Percentiles rank a stretch among this genome's conserved stretches.
These are phyloP conservation scores for Aurelia aurita complex sp. Pacific DNA, from an alignment of 30 jellyfish, hydroid and myxozoan genomes.

Conservation along the genomic window DNA sequence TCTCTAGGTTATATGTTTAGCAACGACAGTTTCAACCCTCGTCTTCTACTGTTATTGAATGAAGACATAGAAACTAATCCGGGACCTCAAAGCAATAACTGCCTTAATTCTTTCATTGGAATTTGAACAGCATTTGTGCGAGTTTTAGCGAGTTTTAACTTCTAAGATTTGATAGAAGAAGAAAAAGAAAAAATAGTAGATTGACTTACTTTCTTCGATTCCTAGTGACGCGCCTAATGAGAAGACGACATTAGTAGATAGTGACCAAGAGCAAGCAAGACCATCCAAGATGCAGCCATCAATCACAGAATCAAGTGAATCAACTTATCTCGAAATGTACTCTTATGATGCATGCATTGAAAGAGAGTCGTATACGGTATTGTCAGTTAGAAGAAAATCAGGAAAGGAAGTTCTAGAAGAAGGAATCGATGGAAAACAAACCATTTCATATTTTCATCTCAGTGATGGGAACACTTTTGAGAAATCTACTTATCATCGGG, in stretches of 20 bases:
- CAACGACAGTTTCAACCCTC: no score
- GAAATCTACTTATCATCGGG: not conserved
- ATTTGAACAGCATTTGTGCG: no score
- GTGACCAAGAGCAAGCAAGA: not conserved
- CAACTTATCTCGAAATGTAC: not conserved
- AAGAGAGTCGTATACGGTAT: slow-evolving; percentile 30
- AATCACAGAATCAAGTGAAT: not conserved
- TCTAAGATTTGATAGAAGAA: no score
- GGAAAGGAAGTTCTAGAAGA: not conserved
- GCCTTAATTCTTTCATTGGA: no score
- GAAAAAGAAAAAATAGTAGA: no score
- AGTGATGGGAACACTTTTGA: not conserved
- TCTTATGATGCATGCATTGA: slow-evolving; percentile 14
- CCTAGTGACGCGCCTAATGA: not conserved
- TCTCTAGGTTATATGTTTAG: no score
- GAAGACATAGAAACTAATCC: no score
- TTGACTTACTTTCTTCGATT: no score
- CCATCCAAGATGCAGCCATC: not conserved
- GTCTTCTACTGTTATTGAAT: no score
- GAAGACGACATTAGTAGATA: not conserved
- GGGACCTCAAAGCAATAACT: no score
- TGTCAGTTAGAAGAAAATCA: not conserved
- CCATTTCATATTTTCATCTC: slow-evolving; percentile 29
- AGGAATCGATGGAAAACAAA: not conserved
- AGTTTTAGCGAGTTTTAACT: no score